phyloP scores from a whole-genome alignment of 2,113 vertebrate genomes.

The Symphodus melops region DNA sequence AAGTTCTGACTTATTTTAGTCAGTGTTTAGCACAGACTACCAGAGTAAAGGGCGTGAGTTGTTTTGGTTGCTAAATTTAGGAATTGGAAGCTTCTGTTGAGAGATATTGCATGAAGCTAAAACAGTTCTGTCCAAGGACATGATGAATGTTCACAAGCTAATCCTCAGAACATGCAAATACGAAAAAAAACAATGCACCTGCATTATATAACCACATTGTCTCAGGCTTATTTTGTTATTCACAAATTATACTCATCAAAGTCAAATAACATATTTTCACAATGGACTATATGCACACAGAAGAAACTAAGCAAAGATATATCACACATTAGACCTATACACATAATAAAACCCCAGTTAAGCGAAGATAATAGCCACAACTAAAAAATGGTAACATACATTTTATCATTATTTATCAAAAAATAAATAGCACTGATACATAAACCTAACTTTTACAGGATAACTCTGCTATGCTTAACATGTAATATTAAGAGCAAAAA shows the following conservation, averaged over 20 bases:
- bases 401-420: no score
- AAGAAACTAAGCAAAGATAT: no score
- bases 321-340: no score
- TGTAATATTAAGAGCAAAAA: no score
- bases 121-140: conserved; percentile 52
- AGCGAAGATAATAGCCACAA: no score
- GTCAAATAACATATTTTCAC: no score
- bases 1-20: conserved; percentile 26
- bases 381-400: no score
- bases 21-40: conserved; percentile 5
- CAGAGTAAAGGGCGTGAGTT: conserved; percentile 2
- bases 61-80: conserved; percentile 27
- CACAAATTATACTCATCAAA: no score
- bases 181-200: conserved; percentile 38
- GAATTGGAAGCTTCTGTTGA: conserved; percentile 5
- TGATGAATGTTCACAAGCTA: conserved; percentile 47
- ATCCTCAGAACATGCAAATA: conserved; percentile 59
- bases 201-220: conserved; percentile 36
- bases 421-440: no score
- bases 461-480: background rate
- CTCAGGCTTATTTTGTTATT: background rate
- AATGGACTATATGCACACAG: no score
- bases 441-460: no score
- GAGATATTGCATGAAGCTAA: conserved; percentile 36
- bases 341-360: no score